phyloP scores from a whole-genome alignment of 2,888 invertebrate genomes.

The Habrosyne pyritoides region DNA sequence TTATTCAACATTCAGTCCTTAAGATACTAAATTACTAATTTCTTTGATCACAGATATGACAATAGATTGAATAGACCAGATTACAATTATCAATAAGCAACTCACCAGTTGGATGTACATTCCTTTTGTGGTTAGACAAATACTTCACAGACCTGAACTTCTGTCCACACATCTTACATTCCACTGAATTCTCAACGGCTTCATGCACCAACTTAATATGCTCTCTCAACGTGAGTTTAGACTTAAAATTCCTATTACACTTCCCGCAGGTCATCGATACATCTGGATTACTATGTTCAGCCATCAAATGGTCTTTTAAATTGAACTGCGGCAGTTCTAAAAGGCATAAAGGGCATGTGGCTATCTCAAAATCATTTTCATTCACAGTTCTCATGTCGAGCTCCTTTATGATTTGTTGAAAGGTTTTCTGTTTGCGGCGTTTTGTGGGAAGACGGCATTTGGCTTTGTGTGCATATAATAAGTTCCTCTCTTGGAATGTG shows the following conservation, averaged over 20 bases:
- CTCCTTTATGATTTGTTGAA: constrained; percentile 37
- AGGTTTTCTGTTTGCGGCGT: constrained; percentile 32
- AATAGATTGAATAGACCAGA: too few species aligned
- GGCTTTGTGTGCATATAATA: constrained; percentile 27
- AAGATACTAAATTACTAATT: too few species aligned
- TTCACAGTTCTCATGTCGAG: constrained; percentile 26
- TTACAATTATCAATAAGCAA: too few species aligned
- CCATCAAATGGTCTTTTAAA: constrained; percentile 40
- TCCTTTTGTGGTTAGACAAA: constrained; percentile 48
- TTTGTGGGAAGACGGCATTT: constrained; percentile 38
- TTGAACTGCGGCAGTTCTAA: constrained; percentile 36
- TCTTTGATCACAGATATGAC: neutral
- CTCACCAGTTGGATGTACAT: constrained; percentile 51
- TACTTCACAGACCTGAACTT: constrained; percentile 49
- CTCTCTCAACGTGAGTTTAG: constrained; percentile 41
- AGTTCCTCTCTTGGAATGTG: constrained; percentile 33
- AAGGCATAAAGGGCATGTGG: constrained; percentile 41
- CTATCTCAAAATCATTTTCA: constrained; percentile 20
- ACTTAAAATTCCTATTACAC: constrained; percentile 45
- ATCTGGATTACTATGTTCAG: constrained; percentile 38
- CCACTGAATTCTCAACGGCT: constrained; percentile 40
- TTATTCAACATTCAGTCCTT: too few species aligned
- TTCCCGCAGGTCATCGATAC: constrained; percentile 31
- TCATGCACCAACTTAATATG: constrained; percentile 52
- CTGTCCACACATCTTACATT: constrained; percentile 49